A percentile compares a stretch with the other conserved stretches of the same genome.
These are phyloP conservation scores for Drosophila obscura DNA, from an alignment of 1,140 invertebrate genomes.

Conservation along the genomic window DNA sequence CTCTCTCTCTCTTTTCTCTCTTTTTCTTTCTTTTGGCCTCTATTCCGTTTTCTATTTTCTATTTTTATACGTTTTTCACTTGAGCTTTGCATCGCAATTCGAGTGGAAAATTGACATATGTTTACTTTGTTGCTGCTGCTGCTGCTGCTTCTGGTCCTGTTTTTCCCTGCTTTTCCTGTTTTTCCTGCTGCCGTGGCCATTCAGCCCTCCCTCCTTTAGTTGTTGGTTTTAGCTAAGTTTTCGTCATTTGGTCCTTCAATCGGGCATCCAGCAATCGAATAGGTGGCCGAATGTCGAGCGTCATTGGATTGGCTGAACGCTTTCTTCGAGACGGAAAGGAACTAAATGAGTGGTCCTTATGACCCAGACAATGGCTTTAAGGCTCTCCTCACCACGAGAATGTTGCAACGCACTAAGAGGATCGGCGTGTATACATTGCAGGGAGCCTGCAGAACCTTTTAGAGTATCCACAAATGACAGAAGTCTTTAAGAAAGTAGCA, in stretches of 20 bases:
- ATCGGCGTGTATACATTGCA: too few species aligned
- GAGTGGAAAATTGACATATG: constrained; percentile 82
- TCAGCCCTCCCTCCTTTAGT: background rate
- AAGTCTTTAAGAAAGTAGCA: too few species aligned
- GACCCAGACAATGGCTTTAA: background rate
- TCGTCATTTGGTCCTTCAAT: constrained; percentile 17
- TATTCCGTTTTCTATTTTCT: constrained; percentile 47
- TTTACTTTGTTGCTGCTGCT: constrained; percentile 71
- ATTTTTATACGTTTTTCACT: constrained; percentile 76
- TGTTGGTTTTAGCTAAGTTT: constrained; percentile 7
- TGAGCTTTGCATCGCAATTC: constrained; percentile 79
- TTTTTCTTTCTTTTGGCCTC: constrained; percentile 32
- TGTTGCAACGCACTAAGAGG: too few species aligned
- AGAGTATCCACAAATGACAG: too few species aligned
- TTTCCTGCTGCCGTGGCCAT: background rate
- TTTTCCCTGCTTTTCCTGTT: constrained; percentile 19
- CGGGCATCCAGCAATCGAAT: constrained; percentile 17
- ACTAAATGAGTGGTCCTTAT: constrained; percentile 23
- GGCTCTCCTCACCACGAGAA: too few species aligned
- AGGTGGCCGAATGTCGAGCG: constrained; percentile 56
- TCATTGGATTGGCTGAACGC: constrained; percentile 59
- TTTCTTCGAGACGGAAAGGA: constrained; percentile 14
- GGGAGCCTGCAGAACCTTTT: too few species aligned
- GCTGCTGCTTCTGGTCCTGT: constrained; percentile 26
- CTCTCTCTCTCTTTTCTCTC: constrained; percentile 18